These are phyloP conservation scores for Dryocosmus kuriphilus DNA, from an alignment of 2,888 invertebrate genomes.

Conservation along the genomic window DNA sequence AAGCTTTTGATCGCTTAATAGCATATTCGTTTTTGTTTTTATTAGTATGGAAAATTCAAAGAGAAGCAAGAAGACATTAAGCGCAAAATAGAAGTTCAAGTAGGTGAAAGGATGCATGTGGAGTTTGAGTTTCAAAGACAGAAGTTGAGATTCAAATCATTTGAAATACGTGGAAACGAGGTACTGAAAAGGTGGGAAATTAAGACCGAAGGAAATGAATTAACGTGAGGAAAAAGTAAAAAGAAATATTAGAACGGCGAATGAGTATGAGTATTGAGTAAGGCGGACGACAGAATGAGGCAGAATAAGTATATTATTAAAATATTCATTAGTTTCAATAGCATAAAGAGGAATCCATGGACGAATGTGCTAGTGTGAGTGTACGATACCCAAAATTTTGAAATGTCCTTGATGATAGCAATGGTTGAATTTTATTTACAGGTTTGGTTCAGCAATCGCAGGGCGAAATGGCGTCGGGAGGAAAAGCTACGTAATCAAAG, in stretches of 20 bases:
- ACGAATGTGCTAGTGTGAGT: background rate
- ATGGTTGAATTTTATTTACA: constrained; percentile 76
- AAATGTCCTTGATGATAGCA: constrained; percentile 33
- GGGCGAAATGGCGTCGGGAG: constrained; percentile 99
- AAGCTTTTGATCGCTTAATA: constrained; percentile 37
- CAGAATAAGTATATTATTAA: constrained; percentile 34
- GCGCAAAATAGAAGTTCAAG: constrained; percentile 6
- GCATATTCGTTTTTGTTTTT: too few relatives aligned
- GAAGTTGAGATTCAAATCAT: constrained; percentile 26
- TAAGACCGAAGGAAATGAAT: constrained; percentile 29
- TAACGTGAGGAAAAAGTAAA: constrained; percentile 41
- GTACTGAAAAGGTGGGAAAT: constrained; percentile 26
- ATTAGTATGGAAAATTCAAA: too few relatives aligned
- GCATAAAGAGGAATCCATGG: constrained; percentile 55
- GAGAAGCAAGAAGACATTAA: background rate
- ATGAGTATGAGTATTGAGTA: constrained; percentile 35
- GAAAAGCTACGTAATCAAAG: constrained; percentile 98
- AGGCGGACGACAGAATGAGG: constrained; percentile 30
- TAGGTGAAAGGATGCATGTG: constrained; percentile 46
- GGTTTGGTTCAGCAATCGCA: constrained; percentile 99
- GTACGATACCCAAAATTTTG: background rate
- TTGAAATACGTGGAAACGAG: constrained; percentile 33
- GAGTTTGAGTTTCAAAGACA: constrained; percentile 47
- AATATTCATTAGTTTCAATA: constrained; percentile 56
- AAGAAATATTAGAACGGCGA: constrained; percentile 43